Evolutionary conservation across 2,888 invertebrate genomes (phyloP), one percentile per base, ranked within the genome.

Genomic region (Heliconius hortense): DNA sequence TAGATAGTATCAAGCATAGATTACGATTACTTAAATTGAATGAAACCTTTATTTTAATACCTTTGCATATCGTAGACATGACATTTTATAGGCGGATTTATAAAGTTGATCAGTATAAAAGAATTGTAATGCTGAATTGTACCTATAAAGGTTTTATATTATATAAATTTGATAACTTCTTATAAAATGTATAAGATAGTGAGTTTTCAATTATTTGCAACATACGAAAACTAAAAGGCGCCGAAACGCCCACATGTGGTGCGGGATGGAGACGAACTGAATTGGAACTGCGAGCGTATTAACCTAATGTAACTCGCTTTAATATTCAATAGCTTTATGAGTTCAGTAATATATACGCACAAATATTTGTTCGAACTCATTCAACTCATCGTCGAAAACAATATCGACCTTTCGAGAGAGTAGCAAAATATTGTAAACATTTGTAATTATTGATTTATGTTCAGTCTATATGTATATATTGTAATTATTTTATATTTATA

Each of bases 351-450:
- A 66, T 73, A 64, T 62, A 31, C 28, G 35, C 53, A 63, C 35
- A 74, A 59, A 75, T 68, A 75, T 75, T 75, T 72, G 72, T 62
- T 31, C 31, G 59, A 48, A 75, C 68, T 72, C 62, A 60, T 72
- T 67, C 35, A 69, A 35, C 13, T 60, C 26, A 43, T 60, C 43
- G 35, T 68, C n/a, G 13, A 28, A 73, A 74, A 63, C 64, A 74
- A 56, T 28, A 69, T 59, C 15, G 69, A 69, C 53, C 31, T 69
- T 69, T 69, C 48, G 62, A 15, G 53, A 18, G 70, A 69, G 24
- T 69, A 31, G 24, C 18, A 18, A 43, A 35, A 31, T 70, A 35
- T 59, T 59, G 28, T 59, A 35, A 31, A 24, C n/a, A 59, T 35
- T 8, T 24, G 10, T 48, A 24, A 43, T 2, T 1, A 31, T 13